Evolutionary conservation across 2,888 invertebrate species (phyloP).

Genomic region (Heterodera filipjevi): DNA sequence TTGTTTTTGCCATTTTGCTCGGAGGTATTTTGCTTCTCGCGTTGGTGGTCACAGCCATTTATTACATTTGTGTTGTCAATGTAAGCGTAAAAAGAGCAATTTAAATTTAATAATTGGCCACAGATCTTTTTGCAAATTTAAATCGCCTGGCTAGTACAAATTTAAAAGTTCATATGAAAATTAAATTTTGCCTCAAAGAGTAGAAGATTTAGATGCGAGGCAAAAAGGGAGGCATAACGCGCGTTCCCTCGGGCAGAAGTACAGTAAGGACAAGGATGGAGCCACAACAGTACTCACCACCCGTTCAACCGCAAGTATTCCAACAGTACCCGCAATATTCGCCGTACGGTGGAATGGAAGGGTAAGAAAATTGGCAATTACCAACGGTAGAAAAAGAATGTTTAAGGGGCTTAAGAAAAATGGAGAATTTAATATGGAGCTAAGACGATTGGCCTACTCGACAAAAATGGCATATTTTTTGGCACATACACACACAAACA

Average conservation of each 20-base stretch:
- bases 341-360: constrained; percentile 7
- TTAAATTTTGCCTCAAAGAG: background rate
- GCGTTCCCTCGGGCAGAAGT: constrained; percentile 28
- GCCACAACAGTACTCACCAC: constrained; percentile 16
- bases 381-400: too few species aligned
- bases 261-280: constrained; percentile 17
- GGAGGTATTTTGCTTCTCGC: constrained; percentile 53
- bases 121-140: too few species aligned
- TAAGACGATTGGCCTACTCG: too few species aligned
- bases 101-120: background rate
- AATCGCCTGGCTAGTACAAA: too few species aligned
- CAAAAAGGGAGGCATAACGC: constrained; percentile 30
- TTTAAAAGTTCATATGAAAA: background rate
- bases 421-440: too few species aligned
- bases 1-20: constrained; percentile 59
- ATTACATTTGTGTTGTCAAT: constrained; percentile 46
- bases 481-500: too few species aligned
- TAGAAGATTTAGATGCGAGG: constrained; percentile 26
- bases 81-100: constrained; percentile 36
- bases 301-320: constrained; percentile 15
- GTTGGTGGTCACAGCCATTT: constrained; percentile 52
- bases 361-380: background rate
- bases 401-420: too few species aligned
- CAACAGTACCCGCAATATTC: constrained; percentile 25
- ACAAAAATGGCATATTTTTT: too few species aligned